These are phyloP conservation scores for Arnoldichthys spilopterus DNA, from an alignment of 2,797 vertebrate genomes.

Conservation along the genomic window DNA sequence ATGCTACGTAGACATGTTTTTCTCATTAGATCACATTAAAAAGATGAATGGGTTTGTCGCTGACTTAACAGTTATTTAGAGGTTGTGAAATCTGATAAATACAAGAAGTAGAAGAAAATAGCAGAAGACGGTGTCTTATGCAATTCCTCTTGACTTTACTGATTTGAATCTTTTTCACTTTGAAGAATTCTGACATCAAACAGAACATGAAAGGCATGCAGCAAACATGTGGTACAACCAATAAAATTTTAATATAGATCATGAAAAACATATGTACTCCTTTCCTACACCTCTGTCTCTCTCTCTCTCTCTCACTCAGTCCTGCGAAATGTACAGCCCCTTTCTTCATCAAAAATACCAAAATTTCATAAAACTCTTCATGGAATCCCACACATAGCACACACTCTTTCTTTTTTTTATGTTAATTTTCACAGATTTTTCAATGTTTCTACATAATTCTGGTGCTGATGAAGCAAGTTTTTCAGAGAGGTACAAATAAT, in stretches of 20 bases:
- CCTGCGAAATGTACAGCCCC: neutral
- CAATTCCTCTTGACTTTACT: neutral
- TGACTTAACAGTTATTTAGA: neutral
- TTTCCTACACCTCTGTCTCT: neutral
- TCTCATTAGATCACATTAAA: neutral
- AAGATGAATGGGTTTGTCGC: neutral
- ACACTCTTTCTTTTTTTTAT: too few relatives aligned
- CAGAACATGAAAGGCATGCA: slow-evolving; percentile 15
- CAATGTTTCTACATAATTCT: too few relatives aligned
- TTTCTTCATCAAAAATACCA: too few relatives aligned
- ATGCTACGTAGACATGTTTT: neutral
- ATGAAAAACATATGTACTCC: slow-evolving; percentile 30
- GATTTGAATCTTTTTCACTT: slow-evolving; percentile 15
- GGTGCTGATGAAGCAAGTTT: too few relatives aligned
- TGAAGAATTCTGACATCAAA: slow-evolving; percentile 19
- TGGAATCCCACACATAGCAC: neutral
- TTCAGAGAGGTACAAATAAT: too few relatives aligned
- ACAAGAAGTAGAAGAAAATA: too few relatives aligned
- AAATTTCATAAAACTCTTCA: neutral
- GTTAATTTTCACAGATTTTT: too few relatives aligned
- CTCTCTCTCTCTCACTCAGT: neutral
- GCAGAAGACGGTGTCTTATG: neutral
- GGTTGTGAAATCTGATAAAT: neutral
- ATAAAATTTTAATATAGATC: slow-evolving; percentile 22
- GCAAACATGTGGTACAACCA: slow-evolving; percentile 20